Evolutionary conservation across 2,113 vertebrate species (phyloP).

Genomic region (Apaloderma vittatum): DNA sequence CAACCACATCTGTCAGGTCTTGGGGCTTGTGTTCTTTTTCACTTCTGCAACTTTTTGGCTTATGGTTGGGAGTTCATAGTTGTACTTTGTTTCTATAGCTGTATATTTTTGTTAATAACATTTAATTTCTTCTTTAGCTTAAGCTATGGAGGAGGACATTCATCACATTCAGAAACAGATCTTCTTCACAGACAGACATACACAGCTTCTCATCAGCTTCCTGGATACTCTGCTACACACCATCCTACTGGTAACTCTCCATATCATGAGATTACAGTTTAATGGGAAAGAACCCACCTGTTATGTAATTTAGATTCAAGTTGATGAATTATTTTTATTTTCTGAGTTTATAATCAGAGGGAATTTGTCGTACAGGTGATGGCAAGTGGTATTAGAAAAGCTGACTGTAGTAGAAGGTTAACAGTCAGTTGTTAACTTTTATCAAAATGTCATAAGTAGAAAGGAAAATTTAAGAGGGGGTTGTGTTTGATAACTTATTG

Average conservation of each 20-base stretch:
- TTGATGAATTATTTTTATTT: not conserved
- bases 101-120: constrained; percentile 42
- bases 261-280: not conserved
- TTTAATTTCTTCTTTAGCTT: constrained; percentile 80
- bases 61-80: not conserved
- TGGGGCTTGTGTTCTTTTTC: not conserved
- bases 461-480: not conserved
- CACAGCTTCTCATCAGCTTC: constrained; percentile 88
- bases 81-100: not conserved
- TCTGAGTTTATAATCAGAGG: not conserved
- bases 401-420: not conserved
- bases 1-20: not conserved
- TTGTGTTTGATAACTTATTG: not conserved
- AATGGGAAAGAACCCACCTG: not conserved
- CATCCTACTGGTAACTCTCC: constrained; percentile 87
- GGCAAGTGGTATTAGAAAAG: not conserved
- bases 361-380: not conserved
- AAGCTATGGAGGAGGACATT: constrained; percentile 92
- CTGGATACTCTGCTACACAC: constrained; percentile 90
- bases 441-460: not conserved
- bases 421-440: not conserved
- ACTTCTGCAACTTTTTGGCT: not conserved
- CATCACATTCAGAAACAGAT: constrained; percentile 90
- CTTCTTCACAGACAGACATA: constrained; percentile 93
- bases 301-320: not conserved